phyloP scores from a whole-genome alignment of 2,888 invertebrate genomes.

The Rhagium mordax region DNA sequence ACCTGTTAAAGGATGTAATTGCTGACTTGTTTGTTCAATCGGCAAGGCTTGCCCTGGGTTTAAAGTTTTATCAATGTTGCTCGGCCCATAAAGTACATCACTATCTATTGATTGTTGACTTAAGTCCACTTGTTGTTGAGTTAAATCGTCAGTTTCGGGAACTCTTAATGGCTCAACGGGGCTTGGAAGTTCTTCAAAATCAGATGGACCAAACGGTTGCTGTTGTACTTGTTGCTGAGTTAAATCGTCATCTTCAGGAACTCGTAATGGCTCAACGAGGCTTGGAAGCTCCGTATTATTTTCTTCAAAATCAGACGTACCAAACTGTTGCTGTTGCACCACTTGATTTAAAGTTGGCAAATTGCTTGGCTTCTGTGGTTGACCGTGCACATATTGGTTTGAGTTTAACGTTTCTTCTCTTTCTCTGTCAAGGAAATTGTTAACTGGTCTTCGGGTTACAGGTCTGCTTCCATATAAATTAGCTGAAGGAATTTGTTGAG shows the following conservation, averaged over 20 bases:
- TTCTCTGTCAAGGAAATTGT: slow-evolving; percentile 31
- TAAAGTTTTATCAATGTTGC: neutral
- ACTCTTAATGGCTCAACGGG: neutral
- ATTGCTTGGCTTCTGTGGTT: neutral
- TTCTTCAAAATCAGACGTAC: neutral
- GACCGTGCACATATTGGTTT: neutral
- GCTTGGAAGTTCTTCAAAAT: neutral
- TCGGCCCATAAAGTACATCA: too few relatives aligned
- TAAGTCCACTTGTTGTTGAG: slow-evolving; percentile 33
- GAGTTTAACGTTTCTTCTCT: slow-evolving; percentile 41
- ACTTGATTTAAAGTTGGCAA: slow-evolving; percentile 27
- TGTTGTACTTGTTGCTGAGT: slow-evolving; percentile 37
- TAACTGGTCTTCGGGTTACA: slow-evolving; percentile 16
- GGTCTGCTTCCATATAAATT: slow-evolving; percentile 17
- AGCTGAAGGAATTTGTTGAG: slow-evolving; percentile 4
- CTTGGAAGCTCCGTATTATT: neutral
- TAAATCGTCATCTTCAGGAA: slow-evolving; percentile 30
- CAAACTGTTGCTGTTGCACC: slow-evolving; percentile 6
- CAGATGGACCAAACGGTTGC: neutral
- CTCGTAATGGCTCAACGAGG: neutral
- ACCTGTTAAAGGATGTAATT: neutral
- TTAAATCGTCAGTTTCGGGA: slow-evolving; percentile 31
- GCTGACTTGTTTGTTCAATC: too few relatives aligned
- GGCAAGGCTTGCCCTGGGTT: neutral
- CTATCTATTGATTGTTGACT: slow-evolving; percentile 30